Conservation (phyloP, 2,797 vertebrate genomes). For the Anabacerthia variegaticeps region DNA sequence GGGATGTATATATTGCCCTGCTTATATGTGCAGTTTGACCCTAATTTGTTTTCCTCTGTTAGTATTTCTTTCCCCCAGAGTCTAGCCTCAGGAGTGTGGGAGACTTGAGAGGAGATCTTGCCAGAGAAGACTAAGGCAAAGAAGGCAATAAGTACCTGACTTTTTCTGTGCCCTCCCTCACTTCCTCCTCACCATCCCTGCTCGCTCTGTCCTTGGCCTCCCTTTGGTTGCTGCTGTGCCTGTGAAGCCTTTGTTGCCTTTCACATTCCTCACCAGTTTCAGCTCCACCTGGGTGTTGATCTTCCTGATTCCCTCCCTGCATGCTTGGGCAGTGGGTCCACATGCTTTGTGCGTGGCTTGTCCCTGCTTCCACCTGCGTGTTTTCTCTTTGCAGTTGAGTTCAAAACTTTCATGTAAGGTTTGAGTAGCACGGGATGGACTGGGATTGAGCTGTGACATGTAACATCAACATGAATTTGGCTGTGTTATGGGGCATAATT, state of each 20-base stretch:
- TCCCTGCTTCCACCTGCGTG: not conserved
- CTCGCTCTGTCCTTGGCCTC: not conserved
- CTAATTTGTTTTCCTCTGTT: not conserved
- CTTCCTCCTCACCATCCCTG: not conserved
- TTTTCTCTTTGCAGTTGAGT: not conserved
- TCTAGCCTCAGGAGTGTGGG: not conserved
- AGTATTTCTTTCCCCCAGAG: not conserved
- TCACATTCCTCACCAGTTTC: not conserved
- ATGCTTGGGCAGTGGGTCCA: not conserved
- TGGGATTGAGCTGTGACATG: not conserved
- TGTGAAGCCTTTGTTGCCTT: not conserved
- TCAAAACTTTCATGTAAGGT: not conserved
- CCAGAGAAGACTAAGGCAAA: not conserved
- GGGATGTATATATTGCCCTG: not conserved
- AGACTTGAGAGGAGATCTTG: not conserved
- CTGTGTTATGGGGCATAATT: not conserved
- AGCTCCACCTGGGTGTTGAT: rapidly evolving
- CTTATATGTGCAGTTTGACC: not conserved
- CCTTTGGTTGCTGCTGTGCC: not conserved
- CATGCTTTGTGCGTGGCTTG: not conserved
- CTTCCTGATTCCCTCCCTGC: not conserved
- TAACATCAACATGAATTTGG: not conserved
- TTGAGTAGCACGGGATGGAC: not conserved
- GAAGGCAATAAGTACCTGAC: not conserved
- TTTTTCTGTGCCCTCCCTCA: not conserved